Evolutionary conservation across 2,113 vertebrate genomes (phyloP).

Genomic region (Mionectes macconnelli): DNA sequence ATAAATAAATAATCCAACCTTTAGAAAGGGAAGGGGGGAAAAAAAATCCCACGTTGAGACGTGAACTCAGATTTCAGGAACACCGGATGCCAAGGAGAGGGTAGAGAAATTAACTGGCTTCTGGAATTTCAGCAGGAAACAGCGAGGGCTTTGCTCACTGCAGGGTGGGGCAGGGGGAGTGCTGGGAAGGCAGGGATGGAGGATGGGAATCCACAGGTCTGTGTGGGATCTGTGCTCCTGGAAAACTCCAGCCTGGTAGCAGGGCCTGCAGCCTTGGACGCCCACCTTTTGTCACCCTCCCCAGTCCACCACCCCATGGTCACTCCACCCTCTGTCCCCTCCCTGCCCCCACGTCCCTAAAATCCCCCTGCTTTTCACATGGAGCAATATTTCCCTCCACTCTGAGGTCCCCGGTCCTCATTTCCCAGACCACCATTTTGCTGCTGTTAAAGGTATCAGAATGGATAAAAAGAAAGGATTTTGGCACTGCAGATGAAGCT

Average conservation of each 20-base stretch:
- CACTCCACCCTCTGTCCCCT: not conserved
- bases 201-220: not conserved
- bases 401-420: not conserved
- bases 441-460: not conserved
- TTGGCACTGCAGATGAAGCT: not conserved
- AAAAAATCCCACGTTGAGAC: not conserved
- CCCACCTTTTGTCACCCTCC: not conserved
- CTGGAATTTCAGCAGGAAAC: not conserved
- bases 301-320: not conserved
- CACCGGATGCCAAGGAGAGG: not conserved
- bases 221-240: not conserved
- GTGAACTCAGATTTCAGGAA: not conserved
- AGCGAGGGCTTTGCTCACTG: rapidly evolving
- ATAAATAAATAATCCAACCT: not conserved
- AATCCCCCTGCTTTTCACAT: not conserved
- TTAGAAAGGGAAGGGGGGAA: not conserved
- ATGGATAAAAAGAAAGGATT: not conserved
- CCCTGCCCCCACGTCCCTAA: not conserved
- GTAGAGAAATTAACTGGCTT: not conserved
- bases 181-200: not conserved
- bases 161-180: not conserved
- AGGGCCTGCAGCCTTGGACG: not conserved
- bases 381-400: not conserved
- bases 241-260: not conserved
- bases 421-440: not conserved